Evolutionary conservation across 1,140 invertebrate genomes (phyloP).

Genomic region (Trichonephila clavipes): DNA sequence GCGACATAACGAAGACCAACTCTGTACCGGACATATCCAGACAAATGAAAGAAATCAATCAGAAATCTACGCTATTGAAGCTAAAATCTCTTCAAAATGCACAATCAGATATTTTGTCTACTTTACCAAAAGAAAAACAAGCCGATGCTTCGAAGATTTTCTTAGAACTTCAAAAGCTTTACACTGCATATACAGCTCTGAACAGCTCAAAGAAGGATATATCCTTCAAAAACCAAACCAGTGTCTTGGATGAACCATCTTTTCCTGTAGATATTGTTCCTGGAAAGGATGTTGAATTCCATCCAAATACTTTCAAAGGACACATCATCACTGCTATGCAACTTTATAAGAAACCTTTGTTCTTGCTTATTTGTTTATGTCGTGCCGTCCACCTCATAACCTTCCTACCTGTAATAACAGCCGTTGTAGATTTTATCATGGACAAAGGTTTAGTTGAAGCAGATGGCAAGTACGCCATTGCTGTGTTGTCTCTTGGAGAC

Average conservation of each 20-base stretch:
- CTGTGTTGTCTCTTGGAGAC: constrained; percentile 53
- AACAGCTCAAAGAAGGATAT: background rate
- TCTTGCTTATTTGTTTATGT: constrained; percentile 42
- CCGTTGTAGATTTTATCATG: constrained; percentile 42
- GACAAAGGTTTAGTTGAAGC: constrained; percentile 39
- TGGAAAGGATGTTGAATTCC: background rate
- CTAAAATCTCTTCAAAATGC: background rate
- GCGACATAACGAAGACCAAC: constrained; percentile 4
- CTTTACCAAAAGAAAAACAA: background rate
- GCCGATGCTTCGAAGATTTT: background rate
- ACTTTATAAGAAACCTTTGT: constrained; percentile 34
- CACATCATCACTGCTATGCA: constrained; percentile 22
- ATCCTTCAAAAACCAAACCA: background rate
- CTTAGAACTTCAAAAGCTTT: constrained; percentile 36
- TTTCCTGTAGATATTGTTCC: background rate
- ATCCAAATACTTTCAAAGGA: background rate
- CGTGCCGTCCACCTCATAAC: constrained; percentile 57
- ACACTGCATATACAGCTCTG: background rate
- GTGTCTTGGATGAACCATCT: background rate
- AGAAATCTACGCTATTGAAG: background rate
- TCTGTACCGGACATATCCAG: constrained; percentile 19
- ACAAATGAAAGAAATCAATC: background rate
- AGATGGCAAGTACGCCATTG: constrained; percentile 57
- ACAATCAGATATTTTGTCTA: background rate
- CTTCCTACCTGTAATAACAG: constrained; percentile 32